phyloP scores from a whole-genome alignment of 2,888 invertebrate genomes.

The Gerris lacustris region DNA sequence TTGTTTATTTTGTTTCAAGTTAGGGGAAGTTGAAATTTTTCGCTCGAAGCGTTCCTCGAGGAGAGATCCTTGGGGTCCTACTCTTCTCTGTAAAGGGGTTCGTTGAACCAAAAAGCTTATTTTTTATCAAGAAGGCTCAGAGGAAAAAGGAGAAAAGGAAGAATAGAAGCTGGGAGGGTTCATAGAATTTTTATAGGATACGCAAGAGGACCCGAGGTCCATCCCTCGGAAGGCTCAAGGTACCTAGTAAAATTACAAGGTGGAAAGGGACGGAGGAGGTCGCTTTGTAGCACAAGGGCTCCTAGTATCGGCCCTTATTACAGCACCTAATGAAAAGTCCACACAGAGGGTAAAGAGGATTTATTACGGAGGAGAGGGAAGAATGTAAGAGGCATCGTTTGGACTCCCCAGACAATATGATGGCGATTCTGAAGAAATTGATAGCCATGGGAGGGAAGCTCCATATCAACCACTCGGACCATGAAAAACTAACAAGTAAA shows the following conservation, averaged over 20 bases:
- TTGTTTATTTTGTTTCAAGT: background rate
- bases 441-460: no score
- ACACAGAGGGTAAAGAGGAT: background rate
- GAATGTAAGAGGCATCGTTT: no score
- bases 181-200: conserved; percentile 1
- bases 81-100: background rate
- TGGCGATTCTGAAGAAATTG: no score
- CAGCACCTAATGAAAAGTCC: background rate
- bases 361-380: background rate
- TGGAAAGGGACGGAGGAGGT: no score
- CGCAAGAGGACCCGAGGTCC: background rate
- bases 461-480: no score
- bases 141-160: background rate
- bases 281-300: no score
- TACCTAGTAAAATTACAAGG: background rate
- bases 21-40: conserved; percentile 2
- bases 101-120: conserved; percentile 1
- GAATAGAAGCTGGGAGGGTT: background rate
- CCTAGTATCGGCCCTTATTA: background rate
- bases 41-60: background rate
- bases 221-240: no score
- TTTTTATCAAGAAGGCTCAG: background rate
- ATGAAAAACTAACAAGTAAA: no score
- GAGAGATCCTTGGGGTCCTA: background rate
- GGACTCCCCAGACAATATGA: no score